These are phyloP conservation scores for Antennarius maculatus DNA, from an alignment of 2,797 vertebrate species.

Conservation along the genomic window DNA sequence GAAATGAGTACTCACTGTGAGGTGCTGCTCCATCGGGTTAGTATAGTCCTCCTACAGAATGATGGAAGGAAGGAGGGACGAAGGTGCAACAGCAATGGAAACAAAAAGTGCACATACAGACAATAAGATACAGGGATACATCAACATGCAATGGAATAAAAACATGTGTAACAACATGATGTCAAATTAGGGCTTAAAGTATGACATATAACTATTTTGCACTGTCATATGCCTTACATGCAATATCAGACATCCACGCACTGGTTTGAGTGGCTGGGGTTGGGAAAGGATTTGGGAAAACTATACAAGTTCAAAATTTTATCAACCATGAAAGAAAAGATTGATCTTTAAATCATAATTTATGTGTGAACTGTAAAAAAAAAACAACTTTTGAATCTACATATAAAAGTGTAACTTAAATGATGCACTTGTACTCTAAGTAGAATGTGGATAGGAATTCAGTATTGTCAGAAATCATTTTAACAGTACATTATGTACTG, in stretches of 20 bases:
- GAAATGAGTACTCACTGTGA: slow-evolving; percentile 90
- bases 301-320: background rate
- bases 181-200: slow-evolving; percentile 21
- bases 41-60: slow-evolving; percentile 88
- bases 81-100: slow-evolving; percentile 69
- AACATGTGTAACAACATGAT: slow-evolving; percentile 40
- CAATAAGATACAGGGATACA: slow-evolving; percentile 72
- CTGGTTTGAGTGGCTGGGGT: background rate
- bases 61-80: slow-evolving; percentile 59
- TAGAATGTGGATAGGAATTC: background rate
- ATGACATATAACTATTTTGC: slow-evolving; percentile 5
- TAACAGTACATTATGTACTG: background rate
- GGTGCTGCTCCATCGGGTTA: slow-evolving; percentile 93
- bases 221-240: background rate
- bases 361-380: background rate
- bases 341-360: slow-evolving; percentile 5
- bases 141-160: slow-evolving; percentile 61
- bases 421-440: background rate
- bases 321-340: background rate
- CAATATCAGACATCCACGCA: background rate
- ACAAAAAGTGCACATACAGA: slow-evolving; percentile 74
- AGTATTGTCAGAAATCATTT: background rate
- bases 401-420: background rate
- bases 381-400: background rate
- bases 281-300: background rate